Conservation (phyloP, 2,113 vertebrate species). For the Anas platyrhynchos region DNA sequence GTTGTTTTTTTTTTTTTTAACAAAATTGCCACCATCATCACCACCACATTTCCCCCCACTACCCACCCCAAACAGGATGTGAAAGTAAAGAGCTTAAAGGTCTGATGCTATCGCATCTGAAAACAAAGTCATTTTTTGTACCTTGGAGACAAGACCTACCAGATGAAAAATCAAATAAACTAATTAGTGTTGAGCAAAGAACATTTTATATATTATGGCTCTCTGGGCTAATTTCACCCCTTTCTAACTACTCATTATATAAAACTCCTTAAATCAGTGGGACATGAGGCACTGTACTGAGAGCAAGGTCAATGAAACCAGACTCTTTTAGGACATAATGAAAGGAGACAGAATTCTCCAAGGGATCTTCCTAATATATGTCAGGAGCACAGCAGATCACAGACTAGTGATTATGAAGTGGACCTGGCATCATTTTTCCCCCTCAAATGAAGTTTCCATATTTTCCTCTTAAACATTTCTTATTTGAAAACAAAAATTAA, state of each 20-base stretch:
- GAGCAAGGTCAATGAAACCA: slow-evolving; percentile 57
- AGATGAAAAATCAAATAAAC: slow-evolving; percentile 58
- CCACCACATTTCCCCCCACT: not conserved
- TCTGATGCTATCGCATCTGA: slow-evolving; percentile 18
- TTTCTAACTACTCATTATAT: slow-evolving; percentile 14
- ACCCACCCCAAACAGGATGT: not conserved
- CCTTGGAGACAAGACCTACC: slow-evolving; percentile 53
- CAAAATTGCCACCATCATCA: not conserved
- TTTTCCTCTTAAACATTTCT: not conserved
- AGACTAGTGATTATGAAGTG: not conserved
- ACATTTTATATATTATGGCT: slow-evolving; percentile 18
- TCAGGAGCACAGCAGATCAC: slow-evolving; percentile 39
- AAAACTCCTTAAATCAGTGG: slow-evolving; percentile 46
- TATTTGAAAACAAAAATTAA: fast-evolving
- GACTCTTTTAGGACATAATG: slow-evolving; percentile 39
- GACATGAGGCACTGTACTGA: slow-evolving; percentile 24
- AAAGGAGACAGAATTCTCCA: slow-evolving; percentile 53
- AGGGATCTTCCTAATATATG: slow-evolving; percentile 34
- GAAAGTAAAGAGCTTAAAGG: not conserved
- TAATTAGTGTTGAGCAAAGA: slow-evolving; percentile 56
- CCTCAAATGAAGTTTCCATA: not conserved
- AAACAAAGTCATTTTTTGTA: slow-evolving; percentile 26
- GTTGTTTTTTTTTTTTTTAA: not conserved
- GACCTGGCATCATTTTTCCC: not conserved
- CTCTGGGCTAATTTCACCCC: slow-evolving; percentile 47